Percentiles rank a stretch among this genome's conserved stretches.
Conservation (phyloP, 2,113 vertebrate species). For the Spizaetus ornatus region DNA sequence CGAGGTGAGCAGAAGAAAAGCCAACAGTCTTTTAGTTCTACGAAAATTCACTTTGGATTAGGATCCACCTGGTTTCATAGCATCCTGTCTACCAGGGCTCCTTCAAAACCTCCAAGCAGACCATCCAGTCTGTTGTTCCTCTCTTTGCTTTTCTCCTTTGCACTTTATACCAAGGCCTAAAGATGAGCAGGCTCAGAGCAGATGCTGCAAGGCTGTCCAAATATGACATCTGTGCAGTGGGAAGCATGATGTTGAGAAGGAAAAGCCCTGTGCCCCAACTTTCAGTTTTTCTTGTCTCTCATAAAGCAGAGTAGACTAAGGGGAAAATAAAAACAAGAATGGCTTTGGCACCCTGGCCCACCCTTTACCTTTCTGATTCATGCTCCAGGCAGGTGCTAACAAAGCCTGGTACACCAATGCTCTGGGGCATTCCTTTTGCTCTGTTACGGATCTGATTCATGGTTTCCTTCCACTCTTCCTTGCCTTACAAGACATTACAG, state of each 20-base stretch:
- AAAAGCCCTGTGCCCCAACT: background rate
- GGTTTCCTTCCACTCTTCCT: background rate
- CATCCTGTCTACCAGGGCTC: background rate
- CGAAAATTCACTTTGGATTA: background rate
- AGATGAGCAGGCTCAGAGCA: background rate
- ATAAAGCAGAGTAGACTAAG: background rate
- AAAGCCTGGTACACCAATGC: background rate
- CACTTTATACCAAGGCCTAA: background rate
- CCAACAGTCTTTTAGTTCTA: background rate
- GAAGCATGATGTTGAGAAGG: background rate
- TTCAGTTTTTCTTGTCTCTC: background rate
- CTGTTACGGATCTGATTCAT: background rate
- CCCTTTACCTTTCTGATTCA: background rate
- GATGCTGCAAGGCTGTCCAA: background rate
- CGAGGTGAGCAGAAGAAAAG: background rate
- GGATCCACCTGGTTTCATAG: background rate
- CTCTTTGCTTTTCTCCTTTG: background rate
- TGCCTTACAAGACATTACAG: background rate
- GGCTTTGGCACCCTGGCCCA: background rate
- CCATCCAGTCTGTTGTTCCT: background rate
- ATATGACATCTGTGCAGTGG: fast-evolving
- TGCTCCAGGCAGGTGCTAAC: background rate
- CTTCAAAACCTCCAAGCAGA: background rate
- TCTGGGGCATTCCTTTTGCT: background rate
- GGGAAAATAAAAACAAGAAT: background rate